Evolutionary conservation across 2,888 invertebrate genomes (phyloP), one percentile per base, ranked within the genome.

Genomic region (Morpho deidamia): DNA sequence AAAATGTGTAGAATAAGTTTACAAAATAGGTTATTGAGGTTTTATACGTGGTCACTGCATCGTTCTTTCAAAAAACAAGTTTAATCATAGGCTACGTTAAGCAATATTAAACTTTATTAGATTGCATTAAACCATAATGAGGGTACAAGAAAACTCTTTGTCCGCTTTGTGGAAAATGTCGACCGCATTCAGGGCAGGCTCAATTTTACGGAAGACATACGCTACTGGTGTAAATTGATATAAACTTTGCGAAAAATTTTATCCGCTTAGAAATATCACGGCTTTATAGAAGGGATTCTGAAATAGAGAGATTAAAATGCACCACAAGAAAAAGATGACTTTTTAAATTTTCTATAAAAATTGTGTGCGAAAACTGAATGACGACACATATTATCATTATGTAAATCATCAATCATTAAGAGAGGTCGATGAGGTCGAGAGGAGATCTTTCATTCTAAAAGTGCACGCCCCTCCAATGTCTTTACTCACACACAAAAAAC

Each of bases 141-240:
- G 47, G 53, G 56, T 55, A 58, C 44, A 66, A 55, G 60, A 62
- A 9, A 48, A 56, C 47, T 35, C 44, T 64, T 66, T 61, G 65
- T 56, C 55, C 32, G 47, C 11, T 57, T 53, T 44, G 53, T 50
- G 44, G 40, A 47, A 57, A 51, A 45, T 47, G 53, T 57, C 53
- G 68, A 65, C 67, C 68, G 72, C 76, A 78, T 79, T 76, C 66
- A 62, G 63, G 69, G 70, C 65, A 70, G 72, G 74, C 74, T 78
- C 78, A 79, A 81, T 82, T 82, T 81, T 73, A 57, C 56, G 56
- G 50, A 53, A 70, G 73, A 75, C 68, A 70, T 75, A 71, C 70
- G 71, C 69, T 71, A 66, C 62, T 63, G 64, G 69, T 66, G 59
- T 66, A 64, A 63, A 66, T 62, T 56, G 53, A 60, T 65, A 58